Percentiles rank a stretch among this genome's conserved stretches.
Evolutionary conservation across 2,797 vertebrate species (phyloP).

Genomic region (Characodon lateralis): DNA sequence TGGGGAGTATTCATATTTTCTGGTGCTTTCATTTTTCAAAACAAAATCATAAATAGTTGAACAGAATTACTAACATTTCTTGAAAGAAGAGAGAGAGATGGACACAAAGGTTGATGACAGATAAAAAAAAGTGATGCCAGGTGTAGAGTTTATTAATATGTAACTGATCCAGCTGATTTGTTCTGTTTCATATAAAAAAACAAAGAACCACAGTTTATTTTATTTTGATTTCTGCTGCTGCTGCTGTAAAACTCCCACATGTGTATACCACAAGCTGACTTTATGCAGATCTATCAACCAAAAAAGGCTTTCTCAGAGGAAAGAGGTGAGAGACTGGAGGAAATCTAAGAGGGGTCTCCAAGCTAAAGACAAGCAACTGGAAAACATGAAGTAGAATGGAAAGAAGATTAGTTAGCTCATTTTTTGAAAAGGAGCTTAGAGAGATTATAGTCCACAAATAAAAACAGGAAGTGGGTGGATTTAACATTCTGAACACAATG

Average conservation of each 20-base stretch:
- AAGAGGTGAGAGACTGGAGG: slow-evolving; percentile 79
- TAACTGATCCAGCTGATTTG: neutral
- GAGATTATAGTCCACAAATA: neutral
- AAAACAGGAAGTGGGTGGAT: slow-evolving; percentile 1
- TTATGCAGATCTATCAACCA: slow-evolving; percentile 81
- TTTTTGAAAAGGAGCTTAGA: slow-evolving; percentile 24
- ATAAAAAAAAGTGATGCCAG: neutral
- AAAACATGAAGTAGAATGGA: slow-evolving; percentile 72
- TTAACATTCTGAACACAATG: neutral
- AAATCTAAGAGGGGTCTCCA: slow-evolving; percentile 69
- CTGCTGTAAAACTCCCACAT: slow-evolving; percentile 51
- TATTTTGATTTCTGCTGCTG: slow-evolving; percentile 42
- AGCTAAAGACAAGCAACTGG: slow-evolving; percentile 56
- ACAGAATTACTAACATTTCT: neutral
- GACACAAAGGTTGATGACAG: neutral
- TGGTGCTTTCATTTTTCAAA: neutral
- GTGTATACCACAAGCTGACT: slow-evolving; percentile 82
- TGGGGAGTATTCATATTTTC: neutral
- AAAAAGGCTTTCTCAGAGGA: slow-evolving; percentile 81
- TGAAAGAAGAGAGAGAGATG: neutral
- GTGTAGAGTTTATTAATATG: neutral
- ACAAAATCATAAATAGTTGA: too few relatives aligned
- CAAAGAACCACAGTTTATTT: neutral
- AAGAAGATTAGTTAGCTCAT: slow-evolving; percentile 43
- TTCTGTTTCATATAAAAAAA: neutral